phyloP scores from a whole-genome alignment of 2,888 invertebrate genomes.

The Crocallis elinguaria region DNA sequence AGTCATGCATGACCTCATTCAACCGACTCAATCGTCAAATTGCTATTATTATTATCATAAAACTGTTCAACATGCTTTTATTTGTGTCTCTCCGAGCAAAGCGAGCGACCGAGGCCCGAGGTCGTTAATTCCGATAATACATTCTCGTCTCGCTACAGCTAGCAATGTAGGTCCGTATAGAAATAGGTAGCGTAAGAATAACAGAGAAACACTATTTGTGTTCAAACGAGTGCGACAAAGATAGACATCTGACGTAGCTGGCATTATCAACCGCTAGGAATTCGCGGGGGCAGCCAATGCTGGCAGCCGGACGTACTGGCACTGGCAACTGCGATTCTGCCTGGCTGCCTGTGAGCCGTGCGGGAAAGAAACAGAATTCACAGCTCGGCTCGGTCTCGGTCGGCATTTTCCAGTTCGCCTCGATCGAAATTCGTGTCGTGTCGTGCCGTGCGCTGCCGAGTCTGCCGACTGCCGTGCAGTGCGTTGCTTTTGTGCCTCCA shows the following conservation, averaged over 20 bases:
- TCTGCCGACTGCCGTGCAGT: conserved; percentile 13
- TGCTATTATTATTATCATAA: conserved; percentile 15
- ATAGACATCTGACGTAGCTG: conserved; percentile 42
- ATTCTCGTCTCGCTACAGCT: conserved; percentile 8
- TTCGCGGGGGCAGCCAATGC: conserved; percentile 71
- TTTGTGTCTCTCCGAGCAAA: conserved; percentile 8
- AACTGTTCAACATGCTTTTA: conserved; percentile 5
- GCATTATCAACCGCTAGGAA: conserved; percentile 59
- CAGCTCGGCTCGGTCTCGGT: conserved; percentile 40
- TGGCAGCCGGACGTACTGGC: conserved; percentile 69
- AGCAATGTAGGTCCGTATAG: conserved; percentile 26
- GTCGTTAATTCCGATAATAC: conserved; percentile 20
- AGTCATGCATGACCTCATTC: not conserved
- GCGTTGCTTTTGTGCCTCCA: conserved; percentile 1
- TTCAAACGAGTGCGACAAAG: conserved; percentile 50
- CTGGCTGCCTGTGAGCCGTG: conserved; percentile 51
- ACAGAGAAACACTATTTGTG: conserved; percentile 45
- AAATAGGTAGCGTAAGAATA: conserved; percentile 30
- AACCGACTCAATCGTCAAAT: not conserved
- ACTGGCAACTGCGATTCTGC: conserved; percentile 57
- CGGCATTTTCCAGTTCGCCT: conserved; percentile 32
- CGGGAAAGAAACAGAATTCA: conserved; percentile 66
- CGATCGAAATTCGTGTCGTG: conserved; percentile 34
- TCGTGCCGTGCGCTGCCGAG: conserved; percentile 17
- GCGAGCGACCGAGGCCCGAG: conserved; percentile 20